These are phyloP conservation scores for Parauchenoglanis ngamensis DNA, from an alignment of 2,797 vertebrate species.

Conservation along the genomic window DNA sequence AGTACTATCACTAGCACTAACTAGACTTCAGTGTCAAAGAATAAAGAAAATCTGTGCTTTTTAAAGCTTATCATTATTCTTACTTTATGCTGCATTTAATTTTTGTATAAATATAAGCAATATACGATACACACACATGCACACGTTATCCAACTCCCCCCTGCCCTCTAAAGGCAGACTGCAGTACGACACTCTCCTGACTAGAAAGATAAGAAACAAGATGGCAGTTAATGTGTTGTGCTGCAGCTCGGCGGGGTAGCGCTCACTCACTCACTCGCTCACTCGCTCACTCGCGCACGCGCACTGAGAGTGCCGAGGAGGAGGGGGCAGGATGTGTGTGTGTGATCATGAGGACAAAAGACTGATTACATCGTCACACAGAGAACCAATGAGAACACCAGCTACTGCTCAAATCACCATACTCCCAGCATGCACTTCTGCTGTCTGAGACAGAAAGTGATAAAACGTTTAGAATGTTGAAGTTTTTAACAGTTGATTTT, in stretches of 20 bases:
- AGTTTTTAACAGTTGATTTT: background rate
- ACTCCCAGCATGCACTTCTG: background rate
- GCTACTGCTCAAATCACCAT: background rate
- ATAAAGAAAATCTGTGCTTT: too few relatives aligned
- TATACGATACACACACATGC: too few relatives aligned
- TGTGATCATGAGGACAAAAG: background rate
- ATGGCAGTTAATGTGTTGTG: too few relatives aligned
- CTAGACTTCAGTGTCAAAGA: too few relatives aligned
- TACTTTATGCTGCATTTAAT: too few relatives aligned
- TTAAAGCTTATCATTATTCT: too few relatives aligned
- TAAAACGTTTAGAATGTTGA: background rate
- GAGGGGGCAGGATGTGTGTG: background rate
- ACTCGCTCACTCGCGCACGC: too few relatives aligned
- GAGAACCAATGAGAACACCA: background rate
- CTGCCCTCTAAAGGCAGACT: background rate
- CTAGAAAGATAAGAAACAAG: background rate
- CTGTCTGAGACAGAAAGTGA: background rate
- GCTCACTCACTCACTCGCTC: rapidly evolving
- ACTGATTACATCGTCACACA: background rate
- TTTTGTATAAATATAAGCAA: too few relatives aligned
- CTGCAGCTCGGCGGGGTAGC: too few relatives aligned
- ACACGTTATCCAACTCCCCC: too few relatives aligned
- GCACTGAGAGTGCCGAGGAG: too few relatives aligned
- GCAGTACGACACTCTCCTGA: background rate
- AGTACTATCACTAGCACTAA: too few relatives aligned